Evolutionary conservation across 2,113 vertebrate genomes (phyloP), one percentile per base, ranked within the genome.

Genomic region (Rallus limicola): DNA sequence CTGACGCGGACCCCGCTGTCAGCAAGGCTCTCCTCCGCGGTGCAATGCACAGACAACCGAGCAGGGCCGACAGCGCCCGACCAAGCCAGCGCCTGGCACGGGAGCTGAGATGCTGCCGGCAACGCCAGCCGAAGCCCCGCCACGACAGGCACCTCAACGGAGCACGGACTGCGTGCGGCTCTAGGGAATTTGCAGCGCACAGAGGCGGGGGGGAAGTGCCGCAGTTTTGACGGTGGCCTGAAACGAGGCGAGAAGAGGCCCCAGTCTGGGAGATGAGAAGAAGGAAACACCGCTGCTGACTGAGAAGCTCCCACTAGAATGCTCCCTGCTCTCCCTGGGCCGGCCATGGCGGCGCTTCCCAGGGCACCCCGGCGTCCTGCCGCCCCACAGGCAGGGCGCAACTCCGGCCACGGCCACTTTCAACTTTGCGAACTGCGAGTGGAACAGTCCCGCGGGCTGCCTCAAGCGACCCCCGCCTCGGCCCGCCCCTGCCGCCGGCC

Each of bases 391-490:
- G 10, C 14, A 6, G 11, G 1, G 1, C 10, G 1, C 15, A 24
- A 10, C 18, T n/a, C 5, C 4, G 2, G 3, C 0, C 13, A 16
- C 0, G 0, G 11, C 8, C 1, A 1, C 12, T 19, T 4, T 2
- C 4, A 3, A 0, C 31, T 23, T 18, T 7, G 1, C 2, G 12
- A 7, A 25, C 15, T 9, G 20, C 2, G 36, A 16, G 44, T 46
- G 17, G 19, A 1, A 21, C 3, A 9, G 8, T 5, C 29, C 31
- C 26, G 3, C 2, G 1, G 5, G 5, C 17, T 28, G 31, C 36
- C 50, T 16, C n/a, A 12, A 11, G 36, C 18, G 16, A 5, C 36
- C 16, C 44, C 29, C 15, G 26, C 17, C 42, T 17, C 34, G 4
- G 33, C 70, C 55, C 42, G 33, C 56, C 52, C 72, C 68, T 16